Evolutionary conservation across 2,113 vertebrate genomes (phyloP), one percentile per base, ranked within the genome.

Genomic region (Panurus biarmicus): DNA sequence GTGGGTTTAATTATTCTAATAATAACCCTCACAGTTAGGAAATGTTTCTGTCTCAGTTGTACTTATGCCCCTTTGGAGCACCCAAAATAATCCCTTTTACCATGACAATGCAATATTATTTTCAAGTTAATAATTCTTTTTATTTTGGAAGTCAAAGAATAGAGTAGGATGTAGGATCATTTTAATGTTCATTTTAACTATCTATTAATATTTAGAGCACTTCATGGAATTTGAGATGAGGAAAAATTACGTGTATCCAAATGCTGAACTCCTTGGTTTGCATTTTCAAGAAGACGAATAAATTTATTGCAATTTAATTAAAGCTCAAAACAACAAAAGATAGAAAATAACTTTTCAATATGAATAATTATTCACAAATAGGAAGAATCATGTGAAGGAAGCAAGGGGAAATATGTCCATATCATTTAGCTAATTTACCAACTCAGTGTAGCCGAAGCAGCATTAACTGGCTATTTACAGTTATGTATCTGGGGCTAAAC

Each of bases 1-100:
- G 29, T 71, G 70, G 67, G 14, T 94, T 77, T 69, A 93, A 94
- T 88, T 94, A 83, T 71, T 62, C 69, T 95, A 95, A 95, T 80
- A 94, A 91, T 91, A 95, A 71, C 14, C 14, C 36, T 84, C 42
- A 73, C 10, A 47, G 22, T 81, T 90, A 78, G 35, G 62, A 96
- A 89, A 85, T 29, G 21, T 74, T 90, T 95, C 67, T 91, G 45
- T 47, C 33, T 25, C 50, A 62, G 31, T 72, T 38, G 21, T 78
- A 62, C 75, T 58, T 76, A 77, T 38, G 81, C 76, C 51, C 48
- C 73, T 40, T 91, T 78, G 83, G 92, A 90, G 61, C n/a, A 87
- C 74, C 54, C 87, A 72, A 83, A 91, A 80, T 83, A 88, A 86
- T 71, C 54, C 28, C 16, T 84, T 82, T 87, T 61, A 74, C 36